These are phyloP conservation scores for Dryas iulia DNA, from an alignment of 1,140 invertebrate genomes.

Conservation along the genomic window DNA sequence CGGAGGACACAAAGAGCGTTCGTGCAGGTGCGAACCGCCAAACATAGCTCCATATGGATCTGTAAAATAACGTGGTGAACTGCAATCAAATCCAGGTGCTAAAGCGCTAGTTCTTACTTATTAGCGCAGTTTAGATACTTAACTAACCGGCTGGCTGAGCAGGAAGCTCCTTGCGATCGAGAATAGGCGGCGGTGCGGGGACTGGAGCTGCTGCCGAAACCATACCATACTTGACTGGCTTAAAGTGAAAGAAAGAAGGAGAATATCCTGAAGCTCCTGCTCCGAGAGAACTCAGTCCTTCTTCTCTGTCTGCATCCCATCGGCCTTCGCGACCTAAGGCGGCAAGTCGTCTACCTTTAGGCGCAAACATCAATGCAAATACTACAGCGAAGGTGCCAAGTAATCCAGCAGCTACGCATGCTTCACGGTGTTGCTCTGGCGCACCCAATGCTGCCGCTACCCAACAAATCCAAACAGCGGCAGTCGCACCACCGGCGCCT, in stretches of 20 bases:
- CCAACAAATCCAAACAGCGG: conserved; percentile 94
- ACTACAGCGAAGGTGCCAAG: conserved; percentile 90
- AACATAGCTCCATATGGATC: conserved; percentile 75
- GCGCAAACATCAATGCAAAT: conserved; percentile 96
- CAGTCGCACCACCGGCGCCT: conserved; percentile 89
- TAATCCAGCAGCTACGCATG: conserved; percentile 92
- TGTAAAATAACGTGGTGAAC: conserved; percentile 63
- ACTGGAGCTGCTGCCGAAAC: conserved; percentile 80
- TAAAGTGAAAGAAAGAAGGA: conserved; percentile 95
- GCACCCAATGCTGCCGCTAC: conserved; percentile 87
- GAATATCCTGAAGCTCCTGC: conserved; percentile 91
- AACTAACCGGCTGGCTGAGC: conserved; percentile 84
- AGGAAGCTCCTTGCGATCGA: conserved; percentile 76
- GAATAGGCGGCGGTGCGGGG: conserved; percentile 51
- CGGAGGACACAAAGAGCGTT: conserved; percentile 73
- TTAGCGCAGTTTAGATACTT: conserved; percentile 77
- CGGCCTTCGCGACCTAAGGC: conserved; percentile 91
- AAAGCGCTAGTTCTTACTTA: conserved; percentile 68
- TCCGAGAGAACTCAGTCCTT: conserved; percentile 87
- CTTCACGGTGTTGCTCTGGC: conserved; percentile 89
- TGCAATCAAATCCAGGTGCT: conserved; percentile 53
- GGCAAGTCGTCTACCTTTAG: conserved; percentile 94
- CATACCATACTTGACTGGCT: conserved; percentile 88
- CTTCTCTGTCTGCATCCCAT: conserved; percentile 88
- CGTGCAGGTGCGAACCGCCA: conserved; percentile 68